Evolutionary conservation across 1,140 invertebrate species (phyloP), one percentile per base, ranked within the genome.

Genomic region (Micrasema longulum): DNA sequence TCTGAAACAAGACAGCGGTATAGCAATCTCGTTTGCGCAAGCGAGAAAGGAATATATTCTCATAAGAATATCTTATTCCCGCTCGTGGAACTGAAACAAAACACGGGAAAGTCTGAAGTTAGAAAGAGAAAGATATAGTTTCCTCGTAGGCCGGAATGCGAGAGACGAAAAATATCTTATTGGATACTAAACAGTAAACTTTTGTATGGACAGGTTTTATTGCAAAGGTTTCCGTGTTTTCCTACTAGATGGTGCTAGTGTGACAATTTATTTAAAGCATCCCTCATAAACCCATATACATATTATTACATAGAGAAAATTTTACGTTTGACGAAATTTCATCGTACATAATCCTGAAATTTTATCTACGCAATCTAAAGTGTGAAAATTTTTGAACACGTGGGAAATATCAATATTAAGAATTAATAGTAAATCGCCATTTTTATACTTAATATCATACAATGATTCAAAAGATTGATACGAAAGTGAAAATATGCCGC

Each of bases 101-200:
- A 70, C 26, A 70, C 53, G 5, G 12, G 11, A 1, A 47, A 47
- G 16, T 12, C 53, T 1, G 9, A 47, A 26, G 65, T 23, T 41
- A 5, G 38, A 69, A 35, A 69, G 67, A 62, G 41, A 36, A n/a
- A 35, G 9, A 60, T 16, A 31, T 36, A 36, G 18, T 52, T 57
- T 47, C 41, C 38, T 47, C 9, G 20, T 23, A 57, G 50, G 57
- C 26, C 38, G 18, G 73, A 63, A 55, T 62, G 69, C 45, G 52
- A 57, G 66, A 41, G 70, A 69, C 43, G 50, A 45, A 71, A 66
- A 68, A 60, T 68, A 50, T 72, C 74, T 75, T 68, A 72, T 75
- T 75, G 74, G 70, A 72, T 63, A 62, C 50, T 50, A 69, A 70
- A 70, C 67, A 70, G 69, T 75, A 72, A 75, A 75, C 62, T 72